Evolutionary conservation across 2,888 invertebrate genomes (phyloP), one percentile per base, ranked within the genome.

Genomic region (Melinopterus prodromus): DNA sequence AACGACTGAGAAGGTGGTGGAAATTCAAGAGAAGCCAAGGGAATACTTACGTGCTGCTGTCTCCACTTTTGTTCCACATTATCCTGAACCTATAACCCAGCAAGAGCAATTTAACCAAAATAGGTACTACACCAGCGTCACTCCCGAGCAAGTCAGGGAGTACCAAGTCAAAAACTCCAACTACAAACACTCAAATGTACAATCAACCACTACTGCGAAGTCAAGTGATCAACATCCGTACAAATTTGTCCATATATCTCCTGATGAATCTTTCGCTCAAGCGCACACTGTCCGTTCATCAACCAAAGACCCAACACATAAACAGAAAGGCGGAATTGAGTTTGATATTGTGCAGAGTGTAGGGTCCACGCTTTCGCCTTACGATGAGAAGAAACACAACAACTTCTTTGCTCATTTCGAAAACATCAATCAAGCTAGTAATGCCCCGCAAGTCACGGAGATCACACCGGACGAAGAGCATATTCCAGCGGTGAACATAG

Each of bases 101-200:
- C 74, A 74, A 74, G 37, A 35, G 26, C 74, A 74, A 26, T 74
- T 74, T 36, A 74, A 74, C 37, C 74, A 74, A 36, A 74, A 74
- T 74, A 74, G 35, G 37, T 74, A 74, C 35, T 74, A 74, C n/a
- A 15, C 74, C 4, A 15, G 74, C n/a, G 35, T 74, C n/a, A 74
- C 35, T 36, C 37, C 37, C 0, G 74, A 74, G 4, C 26, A 74
- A 7, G 35, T 74, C 9, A 74, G 74, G 12, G 74, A 74, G 12
- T 74, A 74, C 37, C 74, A 74, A 35, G 74, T 74, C 15, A 14
- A 74, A 74, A 74, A 74, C n/a, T 36, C 7, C 37, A 74, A 74
- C 37, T 9, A 74, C n/a, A 35, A 74, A 26, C 36, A 35, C 53
- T 7, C 53, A 9, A 1, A 53, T 71, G 71, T 5, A 71, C 71